Base-by-base conservation (phyloP, 2,113 vertebrate species). In the Suncus etruscus region DNA sequence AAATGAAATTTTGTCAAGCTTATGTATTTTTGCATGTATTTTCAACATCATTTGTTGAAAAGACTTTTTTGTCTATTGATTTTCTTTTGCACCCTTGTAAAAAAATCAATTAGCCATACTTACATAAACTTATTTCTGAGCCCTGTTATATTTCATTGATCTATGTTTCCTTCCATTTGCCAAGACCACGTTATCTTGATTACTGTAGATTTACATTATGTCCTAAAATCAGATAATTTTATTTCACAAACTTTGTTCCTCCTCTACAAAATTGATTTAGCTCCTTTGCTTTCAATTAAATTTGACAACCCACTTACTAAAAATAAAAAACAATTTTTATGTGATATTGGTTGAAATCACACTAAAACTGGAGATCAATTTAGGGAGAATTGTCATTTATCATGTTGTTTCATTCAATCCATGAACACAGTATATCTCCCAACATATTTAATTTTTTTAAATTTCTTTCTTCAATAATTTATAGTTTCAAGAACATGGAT, bases 261-360 rank as follows among this genome's bases (percentile, higher is more conserved):
- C 48, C 73, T 68, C 65, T 24, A 66, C 16, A 54, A 74, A 89
- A 51, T 73, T 29, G 2, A 45, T 83, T 84, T 79, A 73, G 27
- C 65, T 66, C 58, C 66, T 89, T 89, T 89, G 51, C 45, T 92
- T 92, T 79, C 15, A 79, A 54, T 78, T 83, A 66, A 78, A 89
- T 65, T 84, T 79, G 65, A 31, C 20, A 77, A 50, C 47, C 29
- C 14, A 76, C 24, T 66, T 89, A 72, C 22, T 79, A 47, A 73
- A 66, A 84, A 66, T 63, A 68, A 4, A 76, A 51, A 47, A 45
- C 51, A 54, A 54, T 65, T 65, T 22, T 65, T 16, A 81, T 83
- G 10, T 92, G 14, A 47, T 79, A 22, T 66, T 92, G 31, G 50
- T 79, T 76, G 18, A n/a, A 87, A 77, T 63, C 88, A 12, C 65